Conservation (phyloP, 2,113 vertebrate genomes). For the Strix aluco region DNA sequence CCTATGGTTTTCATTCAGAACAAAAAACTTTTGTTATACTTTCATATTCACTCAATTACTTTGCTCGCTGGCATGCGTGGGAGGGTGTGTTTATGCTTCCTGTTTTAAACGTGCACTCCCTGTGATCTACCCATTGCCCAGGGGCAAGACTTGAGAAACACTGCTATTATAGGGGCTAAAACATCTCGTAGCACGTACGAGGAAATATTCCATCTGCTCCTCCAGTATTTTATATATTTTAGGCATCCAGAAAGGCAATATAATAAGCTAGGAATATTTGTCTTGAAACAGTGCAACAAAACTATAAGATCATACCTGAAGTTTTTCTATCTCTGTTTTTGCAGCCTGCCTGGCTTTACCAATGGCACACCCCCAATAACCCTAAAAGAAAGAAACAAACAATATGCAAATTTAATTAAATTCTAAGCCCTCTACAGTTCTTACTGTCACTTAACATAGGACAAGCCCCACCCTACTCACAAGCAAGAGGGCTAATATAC, state of each 20-base stretch:
- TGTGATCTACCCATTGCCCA: neutral
- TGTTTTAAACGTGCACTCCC: neutral
- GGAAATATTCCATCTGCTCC: neutral
- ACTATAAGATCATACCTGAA: constrained; percentile 80
- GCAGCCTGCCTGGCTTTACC: constrained; percentile 99
- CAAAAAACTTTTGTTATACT: neutral
- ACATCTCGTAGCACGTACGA: neutral
- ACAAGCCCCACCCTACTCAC: neutral
- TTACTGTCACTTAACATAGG: neutral
- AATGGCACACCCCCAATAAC: constrained; percentile 98
- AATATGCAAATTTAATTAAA: neutral
- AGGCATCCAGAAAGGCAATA: neutral
- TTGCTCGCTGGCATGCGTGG: neutral
- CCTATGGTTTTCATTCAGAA: neutral
- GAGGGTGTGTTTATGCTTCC: neutral
- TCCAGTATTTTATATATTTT: neutral
- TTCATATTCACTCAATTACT: neutral
- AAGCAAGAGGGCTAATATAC: neutral
- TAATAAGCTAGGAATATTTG: neutral
- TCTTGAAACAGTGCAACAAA: neutral
- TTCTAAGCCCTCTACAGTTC: neutral
- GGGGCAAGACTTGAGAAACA: neutral
- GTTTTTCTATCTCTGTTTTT: constrained; percentile 98
- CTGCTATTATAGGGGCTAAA: neutral
- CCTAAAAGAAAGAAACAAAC: constrained; percentile 65